Evolutionary conservation across 2,797 vertebrate species (phyloP).

Genomic region (Brotula barbata): DNA sequence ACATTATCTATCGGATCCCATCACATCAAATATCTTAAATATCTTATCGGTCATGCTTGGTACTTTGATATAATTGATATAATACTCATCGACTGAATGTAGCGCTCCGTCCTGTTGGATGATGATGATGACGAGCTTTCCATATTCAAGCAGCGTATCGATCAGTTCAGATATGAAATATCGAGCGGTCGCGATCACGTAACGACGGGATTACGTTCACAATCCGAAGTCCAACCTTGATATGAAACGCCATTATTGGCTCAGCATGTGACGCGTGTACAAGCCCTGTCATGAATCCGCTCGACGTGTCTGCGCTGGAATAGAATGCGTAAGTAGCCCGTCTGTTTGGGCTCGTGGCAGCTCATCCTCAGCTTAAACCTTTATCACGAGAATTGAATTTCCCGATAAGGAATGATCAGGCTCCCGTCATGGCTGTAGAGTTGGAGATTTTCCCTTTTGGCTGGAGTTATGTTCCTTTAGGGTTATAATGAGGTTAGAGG

Average conservation of each 20-base stretch:
- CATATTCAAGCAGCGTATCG: background rate
- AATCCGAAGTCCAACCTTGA: background rate
- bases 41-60: no score
- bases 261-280: background rate
- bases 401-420: constrained; percentile 41
- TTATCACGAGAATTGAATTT: constrained; percentile 43
- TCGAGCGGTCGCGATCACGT: constrained; percentile 16
- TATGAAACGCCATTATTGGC: background rate
- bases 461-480: constrained; percentile 47
- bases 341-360: constrained; percentile 15
- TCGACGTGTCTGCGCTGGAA: constrained; percentile 12
- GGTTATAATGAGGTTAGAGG: constrained; percentile 63
- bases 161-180: background rate
- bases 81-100: background rate
- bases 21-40: no score
- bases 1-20: no score
- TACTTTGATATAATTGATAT: no score
- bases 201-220: background rate
- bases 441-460: constrained; percentile 36
- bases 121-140: background rate
- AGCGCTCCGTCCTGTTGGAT: constrained; percentile 6
- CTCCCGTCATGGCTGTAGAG: constrained; percentile 34
- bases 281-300: constrained; percentile 9
- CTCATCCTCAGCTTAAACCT: constrained; percentile 26
- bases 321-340: constrained; percentile 9